Conservation (phyloP, 1,140 invertebrate genomes). For the Laupala kohalensis region DNA sequence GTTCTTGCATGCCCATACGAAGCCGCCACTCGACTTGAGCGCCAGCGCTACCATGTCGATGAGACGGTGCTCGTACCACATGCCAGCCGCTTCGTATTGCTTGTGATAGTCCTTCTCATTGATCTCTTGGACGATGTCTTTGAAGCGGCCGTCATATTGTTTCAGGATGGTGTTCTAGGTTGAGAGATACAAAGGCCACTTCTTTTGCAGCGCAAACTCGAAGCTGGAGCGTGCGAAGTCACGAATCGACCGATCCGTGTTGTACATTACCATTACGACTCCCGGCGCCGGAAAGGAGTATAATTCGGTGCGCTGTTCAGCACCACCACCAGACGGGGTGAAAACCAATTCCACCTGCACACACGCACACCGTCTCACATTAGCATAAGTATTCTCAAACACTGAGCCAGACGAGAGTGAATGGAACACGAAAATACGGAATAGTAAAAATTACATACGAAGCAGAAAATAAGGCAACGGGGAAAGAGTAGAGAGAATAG, state of each 20-base stretch:
- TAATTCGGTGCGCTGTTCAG: conserved; percentile 38
- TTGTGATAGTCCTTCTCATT: conserved; percentile 68
- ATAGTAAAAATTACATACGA: no score
- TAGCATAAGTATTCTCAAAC: no score
- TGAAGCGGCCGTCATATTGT: conserved; percentile 80
- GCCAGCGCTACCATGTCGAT: conserved; percentile 88
- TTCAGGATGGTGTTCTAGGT: conserved; percentile 90
- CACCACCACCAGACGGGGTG: conserved; percentile 39
- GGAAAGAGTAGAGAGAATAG: no score
- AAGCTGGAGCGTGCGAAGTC: conserved; percentile 78
- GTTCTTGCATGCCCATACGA: conserved; percentile 87
- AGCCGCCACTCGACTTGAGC: conserved; percentile 71
- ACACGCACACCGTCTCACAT: no score
- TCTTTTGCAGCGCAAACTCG: conserved; percentile 66
- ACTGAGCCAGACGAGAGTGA: no score
- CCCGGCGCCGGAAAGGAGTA: conserved; percentile 65
- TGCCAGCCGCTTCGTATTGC: conserved; percentile 59
- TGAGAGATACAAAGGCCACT: conserved; percentile 71
- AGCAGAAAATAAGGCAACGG: no score
- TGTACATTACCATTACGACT: conserved; percentile 78
- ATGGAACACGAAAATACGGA: no score
- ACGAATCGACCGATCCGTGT: conserved; percentile 71
- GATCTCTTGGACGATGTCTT: conserved; percentile 85
- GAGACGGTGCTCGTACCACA: conserved; percentile 82
- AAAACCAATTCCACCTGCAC: no score